Evolutionary conservation across 2,888 invertebrate genomes (phyloP), one percentile per base, ranked within the genome.

Genomic region (Eupithecia tripunctaria): DNA sequence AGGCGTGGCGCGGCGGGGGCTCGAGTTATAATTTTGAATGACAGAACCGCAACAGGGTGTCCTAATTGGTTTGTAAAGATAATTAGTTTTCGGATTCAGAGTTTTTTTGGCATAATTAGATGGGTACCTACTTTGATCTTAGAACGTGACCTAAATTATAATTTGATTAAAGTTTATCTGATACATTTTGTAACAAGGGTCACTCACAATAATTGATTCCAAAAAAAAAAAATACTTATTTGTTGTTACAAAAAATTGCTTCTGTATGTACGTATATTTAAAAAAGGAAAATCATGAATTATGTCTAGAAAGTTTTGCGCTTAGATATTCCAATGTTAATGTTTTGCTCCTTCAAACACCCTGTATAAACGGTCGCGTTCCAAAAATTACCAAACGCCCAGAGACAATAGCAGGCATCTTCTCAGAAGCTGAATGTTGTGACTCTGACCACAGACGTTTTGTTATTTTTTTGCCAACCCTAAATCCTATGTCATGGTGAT

Each of bases 381-480:
- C 73, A 80, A 70, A 83, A 88, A 87, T 87, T 85, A 83, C 80
- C 82, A 86, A n/a, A 85, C 84, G 82, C 81, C 82, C 80, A 83
- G 81, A 87, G 84, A 87, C 87, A 89, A 89, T 85, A 79, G 77
- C 75, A 76, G 71, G 78, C 25, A 70, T 78, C 76, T 91, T 91
- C 91, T 82, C 62, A 86, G 90, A 90, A 91, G 85, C 84, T 82
- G 79, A 84, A 85, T 88, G 87, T 90, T 89, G 86, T 88, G 88
- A 88, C 88, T 88, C 32, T 32, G 62, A 32, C 80, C 68, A 78
- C 80, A 75, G 83, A 82, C 82, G 67, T 70, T 66, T 21, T 76
- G 80, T 82, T 83, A 79, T 38, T 21, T 81, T 78, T 72, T 82
- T 66, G 70, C 29, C 10, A 73, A 70, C 76, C 77, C 80, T 75